Evolutionary conservation across 2,888 invertebrate genomes (phyloP).

Genomic region (Synanthedon tipuliformis): DNA sequence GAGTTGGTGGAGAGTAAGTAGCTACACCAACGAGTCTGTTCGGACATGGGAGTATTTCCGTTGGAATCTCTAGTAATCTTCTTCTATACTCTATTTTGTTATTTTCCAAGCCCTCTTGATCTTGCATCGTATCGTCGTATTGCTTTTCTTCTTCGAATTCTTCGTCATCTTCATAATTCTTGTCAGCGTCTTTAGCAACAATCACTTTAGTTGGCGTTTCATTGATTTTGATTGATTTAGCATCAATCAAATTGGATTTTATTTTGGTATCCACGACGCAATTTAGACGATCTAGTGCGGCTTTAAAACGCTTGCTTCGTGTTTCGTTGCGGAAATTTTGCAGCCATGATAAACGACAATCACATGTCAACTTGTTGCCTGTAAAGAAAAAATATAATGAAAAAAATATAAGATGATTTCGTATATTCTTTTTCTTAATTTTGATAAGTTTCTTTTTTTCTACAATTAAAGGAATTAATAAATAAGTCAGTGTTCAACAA

Average conservation of each 20-base stretch:
- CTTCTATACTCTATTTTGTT: constrained; percentile 43
- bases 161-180: constrained; percentile 43
- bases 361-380: constrained; percentile 86
- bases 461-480: too few species aligned
- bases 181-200: constrained; percentile 17
- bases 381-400: constrained; percentile 17
- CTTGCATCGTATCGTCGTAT: constrained; percentile 56
- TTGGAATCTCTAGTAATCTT: constrained; percentile 47
- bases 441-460: too few species aligned
- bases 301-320: constrained; percentile 74
- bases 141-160: constrained; percentile 39
- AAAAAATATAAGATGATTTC: not conserved
- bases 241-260: constrained; percentile 24
- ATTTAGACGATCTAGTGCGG: constrained; percentile 75
- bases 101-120: constrained; percentile 40
- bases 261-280: constrained; percentile 72
- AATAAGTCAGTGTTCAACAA: too few species aligned
- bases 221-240: constrained; percentile 28
- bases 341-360: constrained; percentile 85
- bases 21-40: constrained; percentile 44
- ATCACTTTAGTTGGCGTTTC: constrained; percentile 3
- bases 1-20: constrained; percentile 52
- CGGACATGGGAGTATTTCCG: constrained; percentile 49
- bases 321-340: constrained; percentile 81
- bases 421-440: too few species aligned